These are phyloP conservation scores for Caenorhabditis sp. DNA, from an alignment of 2,888 invertebrate genomes.

Conservation along the genomic window DNA sequence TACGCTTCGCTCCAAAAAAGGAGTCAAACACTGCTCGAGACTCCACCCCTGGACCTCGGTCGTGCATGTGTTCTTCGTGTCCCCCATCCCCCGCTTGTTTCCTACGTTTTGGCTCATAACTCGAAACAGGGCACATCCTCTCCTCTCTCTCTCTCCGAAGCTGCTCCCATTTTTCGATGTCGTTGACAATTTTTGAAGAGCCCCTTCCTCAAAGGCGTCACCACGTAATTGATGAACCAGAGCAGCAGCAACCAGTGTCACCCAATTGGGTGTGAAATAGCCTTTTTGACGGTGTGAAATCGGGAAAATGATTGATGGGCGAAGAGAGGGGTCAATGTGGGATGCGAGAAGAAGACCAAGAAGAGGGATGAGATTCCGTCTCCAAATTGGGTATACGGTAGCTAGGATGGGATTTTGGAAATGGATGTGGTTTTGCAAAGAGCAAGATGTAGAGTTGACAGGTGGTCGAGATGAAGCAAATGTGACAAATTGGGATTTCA, in stretches of 20 bases:
- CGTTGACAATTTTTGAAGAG: constrained; percentile 15
- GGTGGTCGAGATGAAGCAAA: not conserved
- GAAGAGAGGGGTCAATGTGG: not conserved
- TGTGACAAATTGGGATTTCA: constrained; percentile 4
- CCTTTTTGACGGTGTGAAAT: constrained; percentile 41
- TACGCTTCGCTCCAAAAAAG: constrained; percentile 43
- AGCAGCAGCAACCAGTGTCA: constrained; percentile 4
- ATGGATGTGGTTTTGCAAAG: not conserved
- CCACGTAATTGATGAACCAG: constrained; percentile 47
- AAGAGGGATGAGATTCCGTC: too few relatives aligned
- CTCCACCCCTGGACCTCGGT: not conserved
- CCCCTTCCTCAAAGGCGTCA: constrained; percentile 13
- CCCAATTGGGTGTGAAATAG: constrained; percentile 60
- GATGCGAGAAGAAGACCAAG: not conserved
- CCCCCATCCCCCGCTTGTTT: not conserved
- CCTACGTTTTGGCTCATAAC: constrained; percentile 39
- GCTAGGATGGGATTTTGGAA: not conserved
- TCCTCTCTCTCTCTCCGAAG: too few relatives aligned
- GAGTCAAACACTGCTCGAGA: constrained; percentile 31
- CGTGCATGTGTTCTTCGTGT: constrained; percentile 10
- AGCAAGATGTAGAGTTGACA: not conserved
- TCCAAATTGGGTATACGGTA: constrained; percentile 28
- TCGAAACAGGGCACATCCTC: constrained; percentile 30
- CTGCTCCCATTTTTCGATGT: constrained; percentile 11
- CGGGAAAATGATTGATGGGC: constrained; percentile 46